Base-by-base conservation (phyloP, 1,140 invertebrate genomes). In the Helicoverpa armigera region DNA sequence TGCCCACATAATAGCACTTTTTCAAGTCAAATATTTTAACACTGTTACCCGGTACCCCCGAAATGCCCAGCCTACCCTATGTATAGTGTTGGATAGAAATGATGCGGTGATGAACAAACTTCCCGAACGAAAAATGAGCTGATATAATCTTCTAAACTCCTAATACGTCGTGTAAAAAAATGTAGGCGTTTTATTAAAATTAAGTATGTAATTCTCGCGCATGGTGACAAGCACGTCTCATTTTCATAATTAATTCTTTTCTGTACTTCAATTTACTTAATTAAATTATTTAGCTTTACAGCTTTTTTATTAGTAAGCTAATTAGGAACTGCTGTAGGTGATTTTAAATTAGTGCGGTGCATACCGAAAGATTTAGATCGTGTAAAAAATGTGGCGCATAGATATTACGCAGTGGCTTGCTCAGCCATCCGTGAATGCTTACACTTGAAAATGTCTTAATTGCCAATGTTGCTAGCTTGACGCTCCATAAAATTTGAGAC, bases 401-500 rank as follows among this genome's bases (percentile, higher is more conserved):
- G 79, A 83, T 80, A 74, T 43, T 58, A 50, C 60, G 56, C 50
- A n/a, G 76, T 85, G 85, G 58, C 67, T 83, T 77, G 50, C 43
- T 75, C 89, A 87, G 58, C 88, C 88, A 89, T 89, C 88, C 90
- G 86, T 90, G 83, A 86, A 84, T 87, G 84, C 82, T 86, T 7
- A 82, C 86, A 88, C 82, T 88, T 87, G 85, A 88, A 83, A 89
- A 87, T 89, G 81, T 88, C 82, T 89, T 93, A 91, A 93, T 93
- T 93, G 87, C 86, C 75, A 83, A 79, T 79, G 72, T 74, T 54
- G 63, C 54, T 83, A 65, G 81, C 89, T 91, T 91, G 88, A 90
- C 89, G 92, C 85, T 91, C 88, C 88, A 92, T 93, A 93, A 92
- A 93, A 88, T 92, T 91, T 91, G 82, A 88, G 77, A 89, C 85